A percentile compares a stretch with the other conserved stretches of the same genome.
phyloP scores from a whole-genome alignment of 2,113 vertebrate species.

The Anguilla rostrata region DNA sequence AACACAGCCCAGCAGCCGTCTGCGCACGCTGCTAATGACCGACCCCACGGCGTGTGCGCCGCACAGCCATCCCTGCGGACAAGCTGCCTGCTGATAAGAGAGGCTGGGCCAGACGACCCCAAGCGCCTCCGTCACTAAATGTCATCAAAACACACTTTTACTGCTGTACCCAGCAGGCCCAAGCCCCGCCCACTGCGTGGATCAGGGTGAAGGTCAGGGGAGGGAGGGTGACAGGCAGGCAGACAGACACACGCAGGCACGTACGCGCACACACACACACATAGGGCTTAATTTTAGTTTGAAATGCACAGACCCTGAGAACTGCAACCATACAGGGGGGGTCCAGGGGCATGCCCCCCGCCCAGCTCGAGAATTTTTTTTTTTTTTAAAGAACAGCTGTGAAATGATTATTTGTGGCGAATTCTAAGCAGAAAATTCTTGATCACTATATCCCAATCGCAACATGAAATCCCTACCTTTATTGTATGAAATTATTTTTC shows the following conservation, averaged over 20 bases:
- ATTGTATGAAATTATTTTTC: no score
- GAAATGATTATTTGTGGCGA: no score
- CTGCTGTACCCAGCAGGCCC: not conserved
- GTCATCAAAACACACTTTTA: constrained; percentile 7
- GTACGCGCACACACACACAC: not conserved
- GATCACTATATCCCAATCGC: no score
- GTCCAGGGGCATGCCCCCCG: no score
- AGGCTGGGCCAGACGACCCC: not conserved
- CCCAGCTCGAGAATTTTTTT: no score
- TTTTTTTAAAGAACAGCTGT: no score
- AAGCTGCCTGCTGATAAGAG: constrained; percentile 11
- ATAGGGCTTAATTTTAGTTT: no score
- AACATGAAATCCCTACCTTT: no score
- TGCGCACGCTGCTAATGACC: not conserved
- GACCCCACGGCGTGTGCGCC: not conserved
- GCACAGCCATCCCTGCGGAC: not conserved
- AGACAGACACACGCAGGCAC: not conserved
- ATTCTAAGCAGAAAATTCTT: no score
- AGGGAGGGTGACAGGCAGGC: not conserved
- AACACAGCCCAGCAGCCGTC: not conserved
- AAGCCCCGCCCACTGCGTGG: not conserved
- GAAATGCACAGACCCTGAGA: no score
- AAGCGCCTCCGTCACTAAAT: not conserved
- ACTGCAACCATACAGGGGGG: no score
- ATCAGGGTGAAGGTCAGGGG: not conserved